A percentile compares a stretch with the other conserved stretches of the same genome.
Evolutionary conservation across 2,113 vertebrate species (phyloP).

Genomic region (Larimichthys crocea): DNA sequence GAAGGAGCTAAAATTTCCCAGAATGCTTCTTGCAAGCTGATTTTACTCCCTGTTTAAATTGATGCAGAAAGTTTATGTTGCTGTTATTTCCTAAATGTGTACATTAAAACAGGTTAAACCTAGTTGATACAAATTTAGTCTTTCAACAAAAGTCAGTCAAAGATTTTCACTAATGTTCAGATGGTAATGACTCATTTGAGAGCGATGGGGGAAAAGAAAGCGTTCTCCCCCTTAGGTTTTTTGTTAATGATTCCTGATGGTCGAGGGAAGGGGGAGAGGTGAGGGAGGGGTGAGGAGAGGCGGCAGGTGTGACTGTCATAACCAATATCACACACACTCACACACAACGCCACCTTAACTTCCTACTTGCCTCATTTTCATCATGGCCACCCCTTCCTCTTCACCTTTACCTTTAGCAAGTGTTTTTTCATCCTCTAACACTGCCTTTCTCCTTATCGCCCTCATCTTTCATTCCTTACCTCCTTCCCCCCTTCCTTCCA

Average conservation of each 20-base stretch:
- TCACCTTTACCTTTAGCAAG: not conserved
- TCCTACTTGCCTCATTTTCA: constrained; percentile 12
- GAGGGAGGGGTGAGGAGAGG: constrained; percentile 76
- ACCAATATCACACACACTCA: constrained; percentile 80
- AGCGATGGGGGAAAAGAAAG: not conserved
- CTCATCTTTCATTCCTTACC: constrained; percentile 20
- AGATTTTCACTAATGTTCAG: too few species aligned
- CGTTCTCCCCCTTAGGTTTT: constrained; percentile 2
- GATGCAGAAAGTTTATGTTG: not conserved
- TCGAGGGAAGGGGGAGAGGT: constrained; percentile 62
- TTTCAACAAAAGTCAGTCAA: too few species aligned
- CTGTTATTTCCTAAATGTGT: too few species aligned
- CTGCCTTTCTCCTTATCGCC: not conserved
- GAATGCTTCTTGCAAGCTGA: too few species aligned
- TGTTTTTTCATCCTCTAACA: not conserved
- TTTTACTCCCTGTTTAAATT: not conserved
- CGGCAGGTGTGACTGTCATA: constrained; percentile 90
- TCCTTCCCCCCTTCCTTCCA: not conserved
- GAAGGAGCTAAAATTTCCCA: too few species aligned
- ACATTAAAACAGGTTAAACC: too few species aligned
- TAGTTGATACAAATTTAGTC: too few species aligned
- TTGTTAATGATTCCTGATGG: constrained; percentile 59
- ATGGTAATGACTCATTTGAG: not conserved
- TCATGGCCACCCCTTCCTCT: constrained; percentile 1
- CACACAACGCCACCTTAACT: constrained; percentile 18